Evolutionary conservation across 2,113 vertebrate species (phyloP).

Genomic region (Myanophis thanlyinensis): DNA sequence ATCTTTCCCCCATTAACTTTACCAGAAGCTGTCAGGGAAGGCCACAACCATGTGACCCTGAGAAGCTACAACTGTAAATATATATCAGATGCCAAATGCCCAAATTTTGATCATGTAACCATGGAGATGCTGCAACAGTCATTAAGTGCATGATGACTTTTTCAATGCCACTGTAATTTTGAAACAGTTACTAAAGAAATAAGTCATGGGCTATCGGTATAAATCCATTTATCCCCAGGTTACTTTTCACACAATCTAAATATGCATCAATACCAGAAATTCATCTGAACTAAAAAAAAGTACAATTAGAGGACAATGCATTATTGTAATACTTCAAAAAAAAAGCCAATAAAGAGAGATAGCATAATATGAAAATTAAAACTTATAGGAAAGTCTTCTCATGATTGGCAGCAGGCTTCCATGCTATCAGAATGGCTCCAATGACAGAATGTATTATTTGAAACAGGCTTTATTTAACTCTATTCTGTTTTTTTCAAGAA

Average conservation of each 20-base stretch:
- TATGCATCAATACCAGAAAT: background rate
- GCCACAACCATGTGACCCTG: background rate
- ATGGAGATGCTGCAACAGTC: background rate
- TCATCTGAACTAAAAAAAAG: background rate
- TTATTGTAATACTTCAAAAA: background rate
- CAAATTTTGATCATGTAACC: background rate
- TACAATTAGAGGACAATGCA: background rate
- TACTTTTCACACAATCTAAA: background rate
- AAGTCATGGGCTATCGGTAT: background rate
- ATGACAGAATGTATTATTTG: background rate
- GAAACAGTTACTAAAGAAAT: background rate
- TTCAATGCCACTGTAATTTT: background rate
- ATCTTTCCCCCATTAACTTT: background rate
- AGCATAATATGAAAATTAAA: background rate
- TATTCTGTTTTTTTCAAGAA: background rate
- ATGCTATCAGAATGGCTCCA: background rate
- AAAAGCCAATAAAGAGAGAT: background rate
- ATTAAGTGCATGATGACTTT: background rate
- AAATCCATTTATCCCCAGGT: background rate
- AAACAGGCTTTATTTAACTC: background rate
- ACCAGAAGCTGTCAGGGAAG: background rate
- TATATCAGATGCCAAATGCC: background rate
- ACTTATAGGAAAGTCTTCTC: background rate
- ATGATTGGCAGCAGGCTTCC: background rate
- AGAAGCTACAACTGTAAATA: background rate